Evolutionary conservation across 2,113 vertebrate species (phyloP).

Genomic region (Catharus bicknelli): DNA sequence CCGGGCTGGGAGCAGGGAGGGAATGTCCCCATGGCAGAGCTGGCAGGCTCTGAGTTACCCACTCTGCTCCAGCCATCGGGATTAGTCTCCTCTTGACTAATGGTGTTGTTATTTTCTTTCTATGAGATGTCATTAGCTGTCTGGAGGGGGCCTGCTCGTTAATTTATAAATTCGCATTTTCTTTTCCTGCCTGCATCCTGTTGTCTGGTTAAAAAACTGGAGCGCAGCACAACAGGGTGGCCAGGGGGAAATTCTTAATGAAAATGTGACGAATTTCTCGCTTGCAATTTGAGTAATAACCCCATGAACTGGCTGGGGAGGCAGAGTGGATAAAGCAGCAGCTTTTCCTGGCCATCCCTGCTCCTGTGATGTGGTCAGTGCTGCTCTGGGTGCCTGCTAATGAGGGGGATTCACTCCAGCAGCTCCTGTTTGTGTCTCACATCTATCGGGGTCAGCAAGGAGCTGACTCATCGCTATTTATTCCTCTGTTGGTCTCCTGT

Average conservation of each 20-base stretch:
- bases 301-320: neutral
- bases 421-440: neutral
- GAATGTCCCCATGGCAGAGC: accelerated
- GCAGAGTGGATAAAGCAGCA: neutral
- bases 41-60: neutral
- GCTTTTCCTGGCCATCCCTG: accelerated
- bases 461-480: neutral
- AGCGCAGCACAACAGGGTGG: neutral
- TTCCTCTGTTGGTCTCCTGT: neutral
- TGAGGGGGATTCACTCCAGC: neutral
- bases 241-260: constrained; percentile 42
- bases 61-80: neutral
- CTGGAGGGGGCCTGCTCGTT: constrained; percentile 22
- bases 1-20: neutral
- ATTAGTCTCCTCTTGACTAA: constrained; percentile 4
- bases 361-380: neutral
- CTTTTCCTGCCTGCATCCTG: neutral
- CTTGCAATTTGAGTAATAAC: constrained; percentile 26
- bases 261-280: constrained; percentile 43
- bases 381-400: neutral
- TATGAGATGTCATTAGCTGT: neutral
- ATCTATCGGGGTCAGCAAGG: neutral
- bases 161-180: neutral
- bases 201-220: neutral
- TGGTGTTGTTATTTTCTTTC: constrained; percentile 41